phyloP scores from a whole-genome alignment of 2,113 vertebrate species.

The Canis aureus region DNA sequence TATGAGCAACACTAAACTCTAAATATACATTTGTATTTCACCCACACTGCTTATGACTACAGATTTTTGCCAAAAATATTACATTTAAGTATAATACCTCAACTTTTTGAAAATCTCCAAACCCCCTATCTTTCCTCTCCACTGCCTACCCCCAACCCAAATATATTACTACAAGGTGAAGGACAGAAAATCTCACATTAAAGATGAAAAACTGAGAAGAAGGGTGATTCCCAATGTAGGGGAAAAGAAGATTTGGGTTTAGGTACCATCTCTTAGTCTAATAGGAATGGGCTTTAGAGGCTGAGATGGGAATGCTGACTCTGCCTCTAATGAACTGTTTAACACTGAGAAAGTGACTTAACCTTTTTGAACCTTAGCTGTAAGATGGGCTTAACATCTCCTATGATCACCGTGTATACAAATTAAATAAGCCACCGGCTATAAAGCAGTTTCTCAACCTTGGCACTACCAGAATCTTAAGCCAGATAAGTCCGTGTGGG shows the following conservation, averaged over 20 bases:
- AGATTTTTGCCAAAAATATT: slow-evolving; percentile 85
- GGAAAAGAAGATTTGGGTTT: not conserved
- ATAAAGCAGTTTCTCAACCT: not conserved
- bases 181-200: slow-evolving; percentile 35
- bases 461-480: not conserved
- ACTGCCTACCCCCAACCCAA: slow-evolving; percentile 68
- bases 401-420: not conserved
- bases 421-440: not conserved
- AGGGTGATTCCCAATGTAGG: not conserved
- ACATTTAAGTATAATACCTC: slow-evolving; percentile 84
- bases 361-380: not conserved
- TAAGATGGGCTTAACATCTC: not conserved
- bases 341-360: not conserved
- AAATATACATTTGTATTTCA: slow-evolving; percentile 85
- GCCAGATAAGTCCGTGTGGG: not conserved
- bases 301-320: not conserved
- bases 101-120: slow-evolving; percentile 80
- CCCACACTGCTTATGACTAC: slow-evolving; percentile 85
- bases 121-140: slow-evolving; percentile 57
- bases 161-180: slow-evolving; percentile 71
- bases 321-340: not conserved
- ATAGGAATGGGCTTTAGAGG: not conserved
- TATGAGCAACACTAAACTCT: slow-evolving; percentile 82
- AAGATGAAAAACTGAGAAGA: slow-evolving; percentile 24
- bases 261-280: not conserved